phyloP scores from a whole-genome alignment of 2,888 invertebrate species.

The Amiota mariae region DNA sequence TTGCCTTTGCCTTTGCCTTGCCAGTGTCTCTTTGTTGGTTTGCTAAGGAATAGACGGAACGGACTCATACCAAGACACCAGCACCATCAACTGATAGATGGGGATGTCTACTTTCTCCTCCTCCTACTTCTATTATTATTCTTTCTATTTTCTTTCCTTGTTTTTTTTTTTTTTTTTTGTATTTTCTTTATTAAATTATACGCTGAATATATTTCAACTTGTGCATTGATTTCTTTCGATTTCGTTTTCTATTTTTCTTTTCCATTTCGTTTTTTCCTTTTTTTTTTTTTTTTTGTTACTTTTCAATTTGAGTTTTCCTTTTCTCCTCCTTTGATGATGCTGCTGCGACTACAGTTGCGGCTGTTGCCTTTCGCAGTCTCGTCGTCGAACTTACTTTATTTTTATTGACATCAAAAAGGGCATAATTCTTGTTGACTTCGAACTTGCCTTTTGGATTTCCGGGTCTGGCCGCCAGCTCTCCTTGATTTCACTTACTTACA shows the following conservation, averaged over 20 bases:
- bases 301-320: slow-evolving; percentile 29
- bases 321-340: slow-evolving; percentile 49
- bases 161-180: slow-evolving; percentile 34
- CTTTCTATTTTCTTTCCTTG: slow-evolving; percentile 16
- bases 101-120: neutral
- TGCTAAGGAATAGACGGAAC: neutral
- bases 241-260: slow-evolving; percentile 57
- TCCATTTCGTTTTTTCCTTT: slow-evolving; percentile 42
- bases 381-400: slow-evolving; percentile 58
- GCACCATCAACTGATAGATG: slow-evolving; percentile 35
- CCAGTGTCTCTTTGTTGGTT: too few species aligned
- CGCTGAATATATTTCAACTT: slow-evolving; percentile 66
- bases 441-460: slow-evolving; percentile 40
- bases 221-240: slow-evolving; percentile 67
- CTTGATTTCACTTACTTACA: slow-evolving; percentile 36
- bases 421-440: slow-evolving; percentile 63
- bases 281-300: slow-evolving; percentile 57
- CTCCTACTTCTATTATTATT: slow-evolving; percentile 20
- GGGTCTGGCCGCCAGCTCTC: neutral
- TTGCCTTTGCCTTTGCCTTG: too few species aligned
- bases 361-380: slow-evolving; percentile 27
- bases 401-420: slow-evolving; percentile 68
- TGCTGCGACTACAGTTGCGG: neutral
- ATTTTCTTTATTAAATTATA: slow-evolving; percentile 69
- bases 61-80: neutral